These are phyloP conservation scores for Tenualosa ilisha DNA, from an alignment of 2,797 vertebrate genomes.

Conservation along the genomic window DNA sequence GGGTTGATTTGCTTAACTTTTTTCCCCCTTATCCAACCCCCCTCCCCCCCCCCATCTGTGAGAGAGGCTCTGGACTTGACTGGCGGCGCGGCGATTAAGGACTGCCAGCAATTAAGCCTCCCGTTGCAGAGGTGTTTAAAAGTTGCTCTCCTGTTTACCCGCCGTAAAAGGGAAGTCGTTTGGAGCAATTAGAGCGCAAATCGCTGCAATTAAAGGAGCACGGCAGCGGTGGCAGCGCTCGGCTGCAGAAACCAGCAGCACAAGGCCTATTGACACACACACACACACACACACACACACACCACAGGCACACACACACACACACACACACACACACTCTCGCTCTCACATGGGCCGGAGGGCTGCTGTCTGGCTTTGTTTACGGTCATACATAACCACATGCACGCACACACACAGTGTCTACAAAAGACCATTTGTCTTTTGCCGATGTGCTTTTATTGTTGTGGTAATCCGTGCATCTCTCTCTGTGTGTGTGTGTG, in stretches of 20 bases:
- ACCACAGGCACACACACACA: no score
- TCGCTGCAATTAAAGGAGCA: conserved; percentile 52
- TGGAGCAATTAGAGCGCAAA: conserved; percentile 69
- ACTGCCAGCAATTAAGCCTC: conserved; percentile 62
- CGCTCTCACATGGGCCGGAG: background rate
- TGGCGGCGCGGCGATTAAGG: conserved; percentile 61
- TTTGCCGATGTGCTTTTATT: conserved; percentile 17
- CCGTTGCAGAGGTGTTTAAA: conserved; percentile 68
- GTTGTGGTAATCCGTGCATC: background rate
- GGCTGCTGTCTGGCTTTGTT: background rate
- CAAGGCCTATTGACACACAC: conserved; percentile 17
- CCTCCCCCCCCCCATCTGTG: background rate
- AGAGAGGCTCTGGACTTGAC: conserved; percentile 28
- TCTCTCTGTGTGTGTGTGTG: conserved; percentile 24
- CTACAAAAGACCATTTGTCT: conserved; percentile 29
- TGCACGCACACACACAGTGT: background rate
- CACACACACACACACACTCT: background rate
- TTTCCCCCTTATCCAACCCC: background rate
- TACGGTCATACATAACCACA: background rate
- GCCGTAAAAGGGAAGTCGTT: conserved; percentile 70
- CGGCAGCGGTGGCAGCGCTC: background rate
- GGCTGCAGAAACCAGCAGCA: background rate
- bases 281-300: conserved; percentile 25
- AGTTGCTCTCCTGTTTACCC: conserved; percentile 63
- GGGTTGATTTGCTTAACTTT: background rate